Conservation (phyloP, 2,113 vertebrate genomes). For the Etheostoma cragini region DNA sequence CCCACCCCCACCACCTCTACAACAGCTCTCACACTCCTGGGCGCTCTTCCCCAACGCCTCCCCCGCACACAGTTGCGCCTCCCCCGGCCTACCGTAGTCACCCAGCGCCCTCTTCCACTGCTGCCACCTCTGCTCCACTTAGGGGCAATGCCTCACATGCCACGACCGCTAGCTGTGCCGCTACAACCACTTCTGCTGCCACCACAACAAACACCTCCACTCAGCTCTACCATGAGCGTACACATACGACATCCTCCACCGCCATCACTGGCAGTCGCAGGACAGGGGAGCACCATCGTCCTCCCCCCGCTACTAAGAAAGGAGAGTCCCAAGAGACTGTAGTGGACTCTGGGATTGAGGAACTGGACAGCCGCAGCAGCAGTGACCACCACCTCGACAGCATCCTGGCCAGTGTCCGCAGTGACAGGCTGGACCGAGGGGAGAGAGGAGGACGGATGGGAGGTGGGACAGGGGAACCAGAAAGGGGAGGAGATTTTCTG, state of each 20-base stretch:
- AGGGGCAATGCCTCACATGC: slow-evolving; percentile 70
- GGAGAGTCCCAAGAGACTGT: slow-evolving; percentile 89
- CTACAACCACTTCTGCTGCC: slow-evolving; percentile 67
- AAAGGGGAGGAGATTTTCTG: slow-evolving; percentile 87
- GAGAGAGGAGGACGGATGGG: slow-evolving; percentile 68
- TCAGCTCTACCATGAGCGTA: slow-evolving; percentile 73
- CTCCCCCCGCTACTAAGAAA: slow-evolving; percentile 71
- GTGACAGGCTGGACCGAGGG: slow-evolving; percentile 74
- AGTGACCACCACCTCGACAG: slow-evolving; percentile 94
- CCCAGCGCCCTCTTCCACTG: slow-evolving; percentile 47
- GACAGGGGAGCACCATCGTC: slow-evolving; percentile 70
- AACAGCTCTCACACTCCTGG: slow-evolving; percentile 74
- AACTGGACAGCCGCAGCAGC: slow-evolving; percentile 94
- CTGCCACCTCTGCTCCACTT: slow-evolving; percentile 65
- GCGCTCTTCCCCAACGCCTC: slow-evolving; percentile 82
- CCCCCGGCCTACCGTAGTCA: slow-evolving; percentile 78
- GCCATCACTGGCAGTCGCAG: slow-evolving; percentile 63
- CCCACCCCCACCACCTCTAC: slow-evolving; percentile 84
- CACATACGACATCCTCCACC: slow-evolving; percentile 71
- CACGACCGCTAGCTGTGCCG: slow-evolving; percentile 70
- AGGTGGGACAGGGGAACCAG: slow-evolving; percentile 74
- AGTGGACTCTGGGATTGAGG: slow-evolving; percentile 93
- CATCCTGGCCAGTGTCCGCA: slow-evolving; percentile 82
- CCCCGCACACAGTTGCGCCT: slow-evolving; percentile 71
- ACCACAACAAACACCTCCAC: slow-evolving; percentile 76